A percentile compares a stretch with the other conserved stretches of the same genome.
Evolutionary conservation across 2,797 vertebrate species (phyloP).

Genomic region (Balearica regulorum): DNA sequence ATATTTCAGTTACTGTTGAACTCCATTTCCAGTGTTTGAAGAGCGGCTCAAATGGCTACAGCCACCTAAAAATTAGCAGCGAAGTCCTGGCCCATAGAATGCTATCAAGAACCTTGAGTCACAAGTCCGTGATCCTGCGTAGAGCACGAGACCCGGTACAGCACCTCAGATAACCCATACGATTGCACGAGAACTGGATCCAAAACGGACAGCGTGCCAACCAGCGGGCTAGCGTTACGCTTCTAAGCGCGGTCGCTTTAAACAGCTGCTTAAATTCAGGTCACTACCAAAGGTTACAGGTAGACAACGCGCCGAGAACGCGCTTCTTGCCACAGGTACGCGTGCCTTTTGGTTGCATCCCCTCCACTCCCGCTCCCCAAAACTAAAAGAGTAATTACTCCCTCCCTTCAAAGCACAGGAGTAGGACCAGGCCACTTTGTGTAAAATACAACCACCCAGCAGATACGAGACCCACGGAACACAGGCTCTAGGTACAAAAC

Average conservation of each 20-base stretch:
- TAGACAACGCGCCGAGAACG: fast-evolving
- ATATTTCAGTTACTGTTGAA: neutral
- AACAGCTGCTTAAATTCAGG: neutral
- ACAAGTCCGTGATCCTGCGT: neutral
- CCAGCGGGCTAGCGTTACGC: neutral
- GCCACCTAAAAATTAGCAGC: neutral
- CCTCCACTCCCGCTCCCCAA: no score
- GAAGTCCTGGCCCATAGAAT: neutral
- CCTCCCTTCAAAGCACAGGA: neutral
- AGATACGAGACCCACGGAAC: neutral
- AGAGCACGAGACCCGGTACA: neutral
- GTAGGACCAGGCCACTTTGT: neutral
- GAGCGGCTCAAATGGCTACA: neutral
- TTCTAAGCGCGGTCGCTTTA: fast-evolving
- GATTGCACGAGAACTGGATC: neutral
- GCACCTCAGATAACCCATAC: neutral
- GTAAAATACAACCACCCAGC: neutral
- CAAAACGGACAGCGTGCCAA: neutral
- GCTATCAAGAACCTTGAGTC: fast-evolving
- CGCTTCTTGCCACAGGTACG: fast-evolving
- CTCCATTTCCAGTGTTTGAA: neutral
- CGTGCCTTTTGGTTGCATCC: neutral
- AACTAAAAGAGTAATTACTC: neutral
- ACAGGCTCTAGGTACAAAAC: neutral
- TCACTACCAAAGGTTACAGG: neutral